Evolutionary conservation across 2,797 vertebrate genomes (phyloP).

Genomic region (Gorsachius magnificus): DNA sequence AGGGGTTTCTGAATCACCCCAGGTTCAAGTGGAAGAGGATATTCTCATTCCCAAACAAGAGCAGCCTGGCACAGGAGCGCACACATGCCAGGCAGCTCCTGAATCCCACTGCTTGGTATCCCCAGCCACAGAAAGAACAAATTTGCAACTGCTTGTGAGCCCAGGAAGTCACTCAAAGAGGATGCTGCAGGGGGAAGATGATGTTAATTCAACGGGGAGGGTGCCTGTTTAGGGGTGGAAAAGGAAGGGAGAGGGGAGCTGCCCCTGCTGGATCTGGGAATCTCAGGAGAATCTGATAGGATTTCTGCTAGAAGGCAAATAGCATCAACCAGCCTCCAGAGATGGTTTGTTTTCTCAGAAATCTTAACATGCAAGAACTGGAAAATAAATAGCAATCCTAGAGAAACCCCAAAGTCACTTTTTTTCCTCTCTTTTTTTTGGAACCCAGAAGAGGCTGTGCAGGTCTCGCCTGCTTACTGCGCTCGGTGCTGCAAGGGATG

Average conservation of each 20-base stretch:
- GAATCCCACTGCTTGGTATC: not conserved
- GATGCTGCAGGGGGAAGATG: not conserved
- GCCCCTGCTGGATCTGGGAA: not conserved
- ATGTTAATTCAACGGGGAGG: not conserved
- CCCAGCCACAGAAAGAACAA: not conserved
- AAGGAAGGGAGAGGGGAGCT: not conserved
- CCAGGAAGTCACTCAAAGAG: not conserved
- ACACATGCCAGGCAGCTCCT: not conserved
- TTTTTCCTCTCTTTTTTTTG: not conserved
- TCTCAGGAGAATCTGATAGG: not conserved
- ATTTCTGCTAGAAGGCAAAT: conserved; percentile 28
- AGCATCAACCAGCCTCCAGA: conserved; percentile 6
- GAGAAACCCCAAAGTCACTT: not conserved
- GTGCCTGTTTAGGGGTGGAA: not conserved
- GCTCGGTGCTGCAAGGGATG: not conserved
- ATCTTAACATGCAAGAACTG: not conserved
- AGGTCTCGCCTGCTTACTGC: not conserved
- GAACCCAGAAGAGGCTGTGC: not conserved
- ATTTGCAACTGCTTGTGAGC: not conserved
- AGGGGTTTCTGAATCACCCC: not conserved
- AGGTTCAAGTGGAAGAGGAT: not conserved
- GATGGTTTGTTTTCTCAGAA: conserved; percentile 21
- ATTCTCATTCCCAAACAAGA: not conserved
- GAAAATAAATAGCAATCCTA: conserved; percentile 28
- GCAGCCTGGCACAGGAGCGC: not conserved